phyloP scores from a whole-genome alignment of 2,113 vertebrate genomes.

The Gulo gulo region DNA sequence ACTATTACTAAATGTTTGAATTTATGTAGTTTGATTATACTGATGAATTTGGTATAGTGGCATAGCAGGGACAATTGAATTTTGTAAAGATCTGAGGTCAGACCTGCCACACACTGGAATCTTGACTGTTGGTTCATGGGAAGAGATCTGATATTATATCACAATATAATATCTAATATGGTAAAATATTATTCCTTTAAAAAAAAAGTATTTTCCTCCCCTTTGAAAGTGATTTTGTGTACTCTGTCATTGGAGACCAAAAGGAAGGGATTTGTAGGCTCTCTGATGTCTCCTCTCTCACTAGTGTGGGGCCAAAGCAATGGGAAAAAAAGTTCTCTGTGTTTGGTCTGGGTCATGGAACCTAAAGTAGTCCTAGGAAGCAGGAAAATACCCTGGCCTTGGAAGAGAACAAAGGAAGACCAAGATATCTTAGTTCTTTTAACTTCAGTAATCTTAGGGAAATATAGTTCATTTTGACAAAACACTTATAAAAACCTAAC shows the following conservation, averaged over 20 bases:
- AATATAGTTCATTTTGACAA: neutral
- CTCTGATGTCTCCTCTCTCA: neutral
- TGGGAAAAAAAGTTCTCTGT: neutral
- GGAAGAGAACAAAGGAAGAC: neutral
- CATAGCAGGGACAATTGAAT: neutral
- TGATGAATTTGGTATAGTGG: neutral
- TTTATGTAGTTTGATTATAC: neutral
- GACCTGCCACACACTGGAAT: neutral
- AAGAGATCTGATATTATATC: neutral
- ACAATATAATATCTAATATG: neutral
- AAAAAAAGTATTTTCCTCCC: neutral
- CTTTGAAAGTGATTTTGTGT: neutral
- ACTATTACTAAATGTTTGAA: neutral
- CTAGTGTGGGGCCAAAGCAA: neutral
- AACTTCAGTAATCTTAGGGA: neutral
- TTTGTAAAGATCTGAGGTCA: neutral
- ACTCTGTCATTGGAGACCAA: neutral
- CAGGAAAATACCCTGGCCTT: neutral
- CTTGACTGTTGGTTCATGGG: neutral
- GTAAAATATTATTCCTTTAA: neutral
- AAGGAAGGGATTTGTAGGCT: neutral
- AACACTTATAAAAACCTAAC: slow-evolving; percentile 10
- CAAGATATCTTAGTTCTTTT: neutral
- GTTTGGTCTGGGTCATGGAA: neutral
- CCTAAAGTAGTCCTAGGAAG: neutral